Evolutionary conservation across 2,888 invertebrate genomes (phyloP), one percentile per base, ranked within the genome.

Genomic region (Caenorhabditis virilis): DNA sequence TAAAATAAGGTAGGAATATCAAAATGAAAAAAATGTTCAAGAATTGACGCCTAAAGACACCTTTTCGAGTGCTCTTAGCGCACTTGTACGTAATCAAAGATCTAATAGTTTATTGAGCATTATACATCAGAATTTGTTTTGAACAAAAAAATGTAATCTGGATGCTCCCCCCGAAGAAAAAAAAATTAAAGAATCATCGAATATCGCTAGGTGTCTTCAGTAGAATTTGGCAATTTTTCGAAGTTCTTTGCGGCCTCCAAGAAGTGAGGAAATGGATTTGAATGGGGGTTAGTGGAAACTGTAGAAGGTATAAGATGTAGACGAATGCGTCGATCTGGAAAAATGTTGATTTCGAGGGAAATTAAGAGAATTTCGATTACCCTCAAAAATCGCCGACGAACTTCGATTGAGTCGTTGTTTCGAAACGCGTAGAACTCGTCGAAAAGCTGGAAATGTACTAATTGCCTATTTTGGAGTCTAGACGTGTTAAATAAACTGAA

Each of bases 201-300:
- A 30, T 30, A 30, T 6, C 13, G 6, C 30, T 13, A 30, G 7
- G 30, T 9, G 36, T 36, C n/a, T 36, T n/a, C 9, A 15, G 36
- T 5, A 36, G n/a, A 36, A 36, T 13, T 5, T 13, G 36, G n/a
- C 9, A 36, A 36, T 36, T 7, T 36, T 7, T 36, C 13, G n/a
- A 36, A 36, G 5, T 36, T 30, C 30, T 9, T 30, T 6, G 13
- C 13, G 6, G 6, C 13, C 30, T 9, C 7, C 30, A 30, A 6
- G 13, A 30, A 30, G 53, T 52, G 16, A 72, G 54, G 20, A 60
- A 46, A 35, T 58, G 62, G 13, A 72, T 51, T 45, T 72, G 67
- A 20, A 72, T 33, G 18, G 69, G 67, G 9, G 69, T 65, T 27
- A 69, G 57, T 11, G 67, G 63, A 27, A 72, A 72, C 41, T 72